Conservation (phyloP, 2,113 vertebrate genomes). For the Cyphotilapia sp. region DNA sequence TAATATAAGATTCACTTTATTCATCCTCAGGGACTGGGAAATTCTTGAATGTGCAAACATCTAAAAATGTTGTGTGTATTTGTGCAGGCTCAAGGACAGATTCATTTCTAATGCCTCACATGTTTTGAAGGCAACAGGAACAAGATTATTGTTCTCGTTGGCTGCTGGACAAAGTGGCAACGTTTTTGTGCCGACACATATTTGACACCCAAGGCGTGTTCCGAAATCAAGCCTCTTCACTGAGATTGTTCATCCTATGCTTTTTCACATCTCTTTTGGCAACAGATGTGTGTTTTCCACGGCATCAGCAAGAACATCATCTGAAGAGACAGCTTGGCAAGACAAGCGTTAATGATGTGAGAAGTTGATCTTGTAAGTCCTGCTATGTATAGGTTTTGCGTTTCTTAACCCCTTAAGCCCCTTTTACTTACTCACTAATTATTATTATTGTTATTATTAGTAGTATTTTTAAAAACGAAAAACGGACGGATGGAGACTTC, state of each 20-base stretch:
- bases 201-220: neutral
- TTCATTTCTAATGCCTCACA: neutral
- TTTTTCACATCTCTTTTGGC: neutral
- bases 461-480: neutral
- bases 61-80: neutral
- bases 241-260: neutral
- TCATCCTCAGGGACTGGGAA: neutral
- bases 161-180: neutral
- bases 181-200: neutral
- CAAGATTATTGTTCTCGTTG: neutral
- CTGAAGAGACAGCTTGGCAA: neutral
- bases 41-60: neutral
- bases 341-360: neutral
- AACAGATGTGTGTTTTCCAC: neutral
- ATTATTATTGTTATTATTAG: neutral
- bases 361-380: neutral
- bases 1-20: neutral
- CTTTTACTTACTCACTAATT: neutral
- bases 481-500: neutral
- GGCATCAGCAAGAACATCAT: neutral
- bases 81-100: neutral
- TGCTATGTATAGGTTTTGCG: neutral
- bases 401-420: neutral
- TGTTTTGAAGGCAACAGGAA: neutral
- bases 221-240: neutral